A percentile compares a stretch with the other conserved stretches of the same genome.
These are phyloP conservation scores for Eupithecia abbreviata DNA, from an alignment of 2,888 invertebrate species.

Conservation along the genomic window DNA sequence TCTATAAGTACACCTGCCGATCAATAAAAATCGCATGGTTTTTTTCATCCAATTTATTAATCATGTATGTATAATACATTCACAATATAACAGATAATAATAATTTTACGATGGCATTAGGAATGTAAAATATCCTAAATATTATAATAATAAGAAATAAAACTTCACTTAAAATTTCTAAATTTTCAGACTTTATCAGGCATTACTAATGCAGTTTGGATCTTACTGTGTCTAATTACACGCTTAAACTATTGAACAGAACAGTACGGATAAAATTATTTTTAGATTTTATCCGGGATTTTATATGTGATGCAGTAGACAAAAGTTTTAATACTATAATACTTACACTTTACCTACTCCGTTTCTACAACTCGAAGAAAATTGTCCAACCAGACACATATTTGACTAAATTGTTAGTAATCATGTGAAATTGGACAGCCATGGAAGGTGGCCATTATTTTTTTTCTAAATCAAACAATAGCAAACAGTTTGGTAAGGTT, in stretches of 20 bases:
- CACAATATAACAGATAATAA: background rate
- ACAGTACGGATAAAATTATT: background rate
- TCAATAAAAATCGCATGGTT: constrained; percentile 2
- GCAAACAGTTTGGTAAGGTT: no score
- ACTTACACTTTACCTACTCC: background rate
- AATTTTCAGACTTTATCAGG: background rate
- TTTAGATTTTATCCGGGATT: background rate
- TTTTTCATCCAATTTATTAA: background rate
- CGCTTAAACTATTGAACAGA: background rate
- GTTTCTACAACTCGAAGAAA: background rate
- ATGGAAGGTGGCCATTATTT: no score
- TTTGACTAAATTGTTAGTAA: background rate
- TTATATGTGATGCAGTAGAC: background rate
- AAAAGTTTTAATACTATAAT: background rate
- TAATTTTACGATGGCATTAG: background rate
- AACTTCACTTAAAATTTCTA: background rate
- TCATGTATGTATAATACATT: background rate
- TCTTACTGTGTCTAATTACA: background rate
- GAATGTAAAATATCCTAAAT: background rate
- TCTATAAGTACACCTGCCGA: background rate
- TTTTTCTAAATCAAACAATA: no score
- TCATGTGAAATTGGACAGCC: background rate
- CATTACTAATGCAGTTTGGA: background rate
- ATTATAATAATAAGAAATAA: background rate
- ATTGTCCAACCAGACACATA: no score